Conservation (phyloP, 1,140 invertebrate species). For the Cydia fagiglandana region DNA sequence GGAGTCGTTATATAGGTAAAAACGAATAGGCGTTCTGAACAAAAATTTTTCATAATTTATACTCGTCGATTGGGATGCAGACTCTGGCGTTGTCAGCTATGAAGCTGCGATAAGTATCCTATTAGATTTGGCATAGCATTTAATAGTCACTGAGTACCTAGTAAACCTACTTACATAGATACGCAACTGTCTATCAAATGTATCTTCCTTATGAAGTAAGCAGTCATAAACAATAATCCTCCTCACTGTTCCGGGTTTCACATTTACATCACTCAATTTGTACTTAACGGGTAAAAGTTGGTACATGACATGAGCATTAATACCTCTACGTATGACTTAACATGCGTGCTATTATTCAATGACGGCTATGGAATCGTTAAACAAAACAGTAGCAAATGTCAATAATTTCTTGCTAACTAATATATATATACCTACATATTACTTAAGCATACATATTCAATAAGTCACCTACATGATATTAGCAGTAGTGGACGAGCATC, state of each 20-base stretch:
- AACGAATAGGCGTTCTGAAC: no score
- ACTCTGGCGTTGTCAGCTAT: neutral
- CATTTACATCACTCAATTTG: neutral
- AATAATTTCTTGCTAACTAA: no score
- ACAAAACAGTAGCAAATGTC: no score
- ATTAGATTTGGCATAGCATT: neutral
- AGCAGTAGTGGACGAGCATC: no score
- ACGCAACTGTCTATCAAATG: constrained; percentile 18
- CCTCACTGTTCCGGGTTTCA: constrained; percentile 3
- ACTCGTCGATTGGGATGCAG: no score
- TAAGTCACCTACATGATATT: no score
- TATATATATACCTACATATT: no score
- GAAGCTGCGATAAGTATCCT: neutral
- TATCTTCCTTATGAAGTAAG: constrained; percentile 1
- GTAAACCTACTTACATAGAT: constrained; percentile 13
- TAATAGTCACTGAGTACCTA: neutral
- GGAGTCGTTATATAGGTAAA: no score
- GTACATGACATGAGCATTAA: neutral
- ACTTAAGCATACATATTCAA: no score
- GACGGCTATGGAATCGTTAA: no score
- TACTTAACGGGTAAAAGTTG: constrained; percentile 6
- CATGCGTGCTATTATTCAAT: neutral
- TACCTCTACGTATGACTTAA: neutral
- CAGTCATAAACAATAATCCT: neutral
- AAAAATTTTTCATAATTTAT: no score